Percentiles rank a stretch among this genome's conserved stretches.
Conservation (phyloP, 2,888 invertebrate species). For the Crepidodera aurea region DNA sequence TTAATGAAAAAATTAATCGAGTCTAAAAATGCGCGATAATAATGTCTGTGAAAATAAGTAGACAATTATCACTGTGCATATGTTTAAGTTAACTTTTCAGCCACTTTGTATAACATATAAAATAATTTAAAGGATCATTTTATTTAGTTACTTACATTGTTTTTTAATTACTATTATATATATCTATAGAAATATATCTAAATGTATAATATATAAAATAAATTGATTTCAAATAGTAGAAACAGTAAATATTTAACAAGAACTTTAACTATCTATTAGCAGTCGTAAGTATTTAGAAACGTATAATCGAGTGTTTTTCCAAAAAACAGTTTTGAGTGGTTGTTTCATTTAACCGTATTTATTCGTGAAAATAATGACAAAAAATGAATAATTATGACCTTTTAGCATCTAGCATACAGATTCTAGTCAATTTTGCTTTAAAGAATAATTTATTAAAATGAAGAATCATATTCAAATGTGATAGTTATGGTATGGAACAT, state of each 20-base stretch:
- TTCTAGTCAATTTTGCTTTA: too few relatives aligned
- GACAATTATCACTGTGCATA: too few relatives aligned
- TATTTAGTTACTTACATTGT: not conserved
- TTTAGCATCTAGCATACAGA: too few relatives aligned
- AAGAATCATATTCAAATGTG: too few relatives aligned
- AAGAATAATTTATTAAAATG: too few relatives aligned
- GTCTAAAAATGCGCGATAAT: too few relatives aligned
- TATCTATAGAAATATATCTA: slow-evolving; percentile 50
- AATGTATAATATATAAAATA: slow-evolving; percentile 24
- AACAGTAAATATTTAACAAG: slow-evolving; percentile 30
- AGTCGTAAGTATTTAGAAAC: slow-evolving; percentile 11
- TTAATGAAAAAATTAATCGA: too few relatives aligned
- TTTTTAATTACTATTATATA: not conserved
- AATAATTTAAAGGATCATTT: not conserved
- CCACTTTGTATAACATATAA: too few relatives aligned
- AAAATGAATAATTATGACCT: not conserved
- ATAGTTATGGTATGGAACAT: too few relatives aligned
- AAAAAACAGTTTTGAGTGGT: not conserved
- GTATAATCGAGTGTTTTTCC: too few relatives aligned
- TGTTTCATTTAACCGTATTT: not conserved
- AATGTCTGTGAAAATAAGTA: too few relatives aligned
- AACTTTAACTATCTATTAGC: slow-evolving; percentile 14
- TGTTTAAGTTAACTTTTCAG: too few relatives aligned
- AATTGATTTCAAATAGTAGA: slow-evolving; percentile 16
- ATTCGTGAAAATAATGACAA: not conserved